Base-by-base conservation (phyloP, 1,140 invertebrate genomes). In the Hermetia illucens region DNA sequence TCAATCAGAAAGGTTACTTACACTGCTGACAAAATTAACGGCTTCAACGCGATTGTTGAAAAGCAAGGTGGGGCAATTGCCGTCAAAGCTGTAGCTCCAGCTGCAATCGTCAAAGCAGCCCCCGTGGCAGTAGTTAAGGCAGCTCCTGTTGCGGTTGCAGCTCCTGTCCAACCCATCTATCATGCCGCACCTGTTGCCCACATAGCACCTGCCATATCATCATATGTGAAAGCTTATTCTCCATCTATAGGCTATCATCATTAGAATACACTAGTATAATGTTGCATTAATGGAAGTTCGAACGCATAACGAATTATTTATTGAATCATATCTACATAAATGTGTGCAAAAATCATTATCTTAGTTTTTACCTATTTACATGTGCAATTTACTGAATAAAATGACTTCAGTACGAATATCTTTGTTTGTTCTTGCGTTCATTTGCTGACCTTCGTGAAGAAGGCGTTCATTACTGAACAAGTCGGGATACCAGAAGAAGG, bases 1-100 rank as follows among this genome's bases (percentile, higher is more conserved):
- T 70, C 71, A 49, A 55, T 75, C 5, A 63, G 73, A 31, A 70
- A 71, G 50, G 71, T 71, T 5, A 69, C 69, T 43, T 75, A 71
- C 49, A 62, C 69, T 10, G 68, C 70, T 5, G 70, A 72, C 43
- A 56, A 72, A 13, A 46, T 72, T 17, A 70, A 72, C 39, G 71
- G 71, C 18, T 75, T 74, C 59, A 73, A 74, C 48, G 72, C 72
- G 13, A 64, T 74, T 2, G 70, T 72, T 20, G 69, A 67, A 48
- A 70, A 70, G 55, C 67, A 66, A 27, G 70, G 69, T 17, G 34
- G 21, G 2, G 35, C 34, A 1, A 45, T 64, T 44, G 48, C 45
- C 8, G 38, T 40, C 0, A 41, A 63, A 48, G 53, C 52, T 20
- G 52, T 51, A 29, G 52, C 60, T 16, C 51, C 51, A 5, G 52